These are phyloP conservation scores for Acronicta psi DNA, from an alignment of 2,888 invertebrate species.

Conservation along the genomic window DNA sequence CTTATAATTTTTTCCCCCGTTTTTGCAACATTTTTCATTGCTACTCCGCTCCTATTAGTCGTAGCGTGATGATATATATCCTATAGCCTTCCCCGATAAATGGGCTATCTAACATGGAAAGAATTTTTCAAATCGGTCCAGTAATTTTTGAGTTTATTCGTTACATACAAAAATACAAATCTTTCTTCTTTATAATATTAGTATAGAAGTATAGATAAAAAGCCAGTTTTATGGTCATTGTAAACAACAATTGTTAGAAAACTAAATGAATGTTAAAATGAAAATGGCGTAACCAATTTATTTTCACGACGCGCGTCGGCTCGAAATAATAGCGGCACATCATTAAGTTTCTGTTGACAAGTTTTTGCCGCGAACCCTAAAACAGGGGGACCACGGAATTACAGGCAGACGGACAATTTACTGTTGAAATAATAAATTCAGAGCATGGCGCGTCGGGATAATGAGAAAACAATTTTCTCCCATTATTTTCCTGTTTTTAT, in stretches of 20 bases:
- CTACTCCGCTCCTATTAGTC: too few relatives aligned
- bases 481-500: constrained; percentile 44
- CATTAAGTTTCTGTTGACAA: constrained; percentile 31
- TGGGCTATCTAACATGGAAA: too few relatives aligned
- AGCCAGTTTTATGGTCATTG: not conserved
- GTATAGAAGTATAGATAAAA: not conserved
- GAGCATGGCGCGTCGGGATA: constrained; percentile 41
- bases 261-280: not conserved
- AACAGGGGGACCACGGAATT: constrained; percentile 42
- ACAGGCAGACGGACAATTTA: constrained; percentile 54
- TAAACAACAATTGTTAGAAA: not conserved
- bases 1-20: too few relatives aligned
- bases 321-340: constrained; percentile 18
- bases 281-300: constrained; percentile 5
- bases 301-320: constrained; percentile 5
- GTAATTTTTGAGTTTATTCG: too few relatives aligned
- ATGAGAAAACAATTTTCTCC: constrained; percentile 55
- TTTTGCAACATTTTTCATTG: too few relatives aligned
- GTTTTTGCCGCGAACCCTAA: constrained; percentile 38
- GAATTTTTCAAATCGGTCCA: too few relatives aligned
- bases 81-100: too few relatives aligned
- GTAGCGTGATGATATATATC: too few relatives aligned
- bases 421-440: constrained; percentile 56
- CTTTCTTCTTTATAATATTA: too few relatives aligned
- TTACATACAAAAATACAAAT: too few relatives aligned